A percentile compares a stretch with the other conserved stretches of the same genome.
These are phyloP conservation scores for Eunapius fragilis DNA, from an alignment of 37 sponge, comb jelly and placozoan genomes.

Conservation along the genomic window DNA sequence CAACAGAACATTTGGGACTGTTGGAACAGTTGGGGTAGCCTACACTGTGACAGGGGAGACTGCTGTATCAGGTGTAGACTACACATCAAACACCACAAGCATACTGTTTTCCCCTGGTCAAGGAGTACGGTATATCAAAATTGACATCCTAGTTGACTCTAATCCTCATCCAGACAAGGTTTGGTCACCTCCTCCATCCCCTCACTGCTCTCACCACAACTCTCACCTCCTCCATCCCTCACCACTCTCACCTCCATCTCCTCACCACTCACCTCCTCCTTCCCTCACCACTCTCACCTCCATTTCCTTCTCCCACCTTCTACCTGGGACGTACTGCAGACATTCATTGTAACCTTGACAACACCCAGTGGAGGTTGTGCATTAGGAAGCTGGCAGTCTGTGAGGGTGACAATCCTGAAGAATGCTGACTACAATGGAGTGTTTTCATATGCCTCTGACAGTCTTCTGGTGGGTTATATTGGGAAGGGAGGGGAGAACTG, in stretches of 20 bases:
- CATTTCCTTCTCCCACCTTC: too few relatives aligned
- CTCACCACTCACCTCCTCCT: too few relatives aligned
- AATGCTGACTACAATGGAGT: conserved; percentile 91
- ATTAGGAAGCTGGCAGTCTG: conserved; percentile 39
- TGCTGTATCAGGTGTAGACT: conserved; percentile 56
- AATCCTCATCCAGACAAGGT: conserved; percentile 78
- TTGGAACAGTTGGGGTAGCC: conserved; percentile 65
- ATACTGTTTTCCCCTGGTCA: conserved; percentile 21
- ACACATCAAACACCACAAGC: conserved; percentile 19
- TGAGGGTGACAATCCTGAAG: conserved; percentile 65
- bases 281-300: too few relatives aligned
- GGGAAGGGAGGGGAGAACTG: too few relatives aligned
- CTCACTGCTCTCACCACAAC: too few relatives aligned
- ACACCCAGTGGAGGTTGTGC: conserved; percentile 65
- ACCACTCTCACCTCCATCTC: too few relatives aligned
- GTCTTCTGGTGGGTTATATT: conserved; percentile 51
- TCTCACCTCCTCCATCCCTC: too few relatives aligned
- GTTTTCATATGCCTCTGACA: conserved; percentile 65
- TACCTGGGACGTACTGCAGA: conserved; percentile 9
- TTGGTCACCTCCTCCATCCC: not conserved
- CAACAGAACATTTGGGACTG: conserved; percentile 51
- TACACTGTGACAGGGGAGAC: conserved; percentile 29
- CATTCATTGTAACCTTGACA: conserved; percentile 52
- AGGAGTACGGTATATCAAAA: conserved; percentile 1
- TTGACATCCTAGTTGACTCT: conserved; percentile 71